Conservation (phyloP, 2,888 invertebrate species). For the Lycaena phlaeas region DNA sequence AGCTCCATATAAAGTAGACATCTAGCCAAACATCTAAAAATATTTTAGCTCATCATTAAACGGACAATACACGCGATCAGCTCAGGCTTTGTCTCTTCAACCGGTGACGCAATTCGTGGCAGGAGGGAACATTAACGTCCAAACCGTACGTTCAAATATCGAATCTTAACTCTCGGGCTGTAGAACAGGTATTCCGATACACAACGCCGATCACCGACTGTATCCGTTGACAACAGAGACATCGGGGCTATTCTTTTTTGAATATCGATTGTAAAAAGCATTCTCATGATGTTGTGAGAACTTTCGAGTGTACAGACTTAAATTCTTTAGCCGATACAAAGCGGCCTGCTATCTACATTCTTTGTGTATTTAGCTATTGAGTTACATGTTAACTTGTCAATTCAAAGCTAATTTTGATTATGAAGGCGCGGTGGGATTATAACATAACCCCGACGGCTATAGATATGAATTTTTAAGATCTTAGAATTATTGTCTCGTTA, state of each 20-base stretch:
- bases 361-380: constrained; percentile 39
- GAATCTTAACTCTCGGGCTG: constrained; percentile 21
- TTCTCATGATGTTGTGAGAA: constrained; percentile 69
- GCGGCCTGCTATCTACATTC: constrained; percentile 28
- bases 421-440: constrained; percentile 35
- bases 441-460: constrained; percentile 25
- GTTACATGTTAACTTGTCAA: constrained; percentile 28
- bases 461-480: neutral
- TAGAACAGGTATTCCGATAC: constrained; percentile 27
- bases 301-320: constrained; percentile 52
- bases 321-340: constrained; percentile 52
- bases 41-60: constrained; percentile 51
- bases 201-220: constrained; percentile 52
- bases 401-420: constrained; percentile 31
- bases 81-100: constrained; percentile 67
- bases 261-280: constrained; percentile 71
- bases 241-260: constrained; percentile 67
- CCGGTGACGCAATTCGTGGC: constrained; percentile 67
- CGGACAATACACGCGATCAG: constrained; percentile 53
- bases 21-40: constrained; percentile 48
- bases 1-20: constrained; percentile 39
- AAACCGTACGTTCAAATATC: constrained; percentile 21
- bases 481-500: neutral
- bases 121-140: constrained; percentile 56
- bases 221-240: constrained; percentile 72